These are phyloP conservation scores for Troides helena DNA, from an alignment of 2,888 invertebrate genomes.

Conservation along the genomic window DNA sequence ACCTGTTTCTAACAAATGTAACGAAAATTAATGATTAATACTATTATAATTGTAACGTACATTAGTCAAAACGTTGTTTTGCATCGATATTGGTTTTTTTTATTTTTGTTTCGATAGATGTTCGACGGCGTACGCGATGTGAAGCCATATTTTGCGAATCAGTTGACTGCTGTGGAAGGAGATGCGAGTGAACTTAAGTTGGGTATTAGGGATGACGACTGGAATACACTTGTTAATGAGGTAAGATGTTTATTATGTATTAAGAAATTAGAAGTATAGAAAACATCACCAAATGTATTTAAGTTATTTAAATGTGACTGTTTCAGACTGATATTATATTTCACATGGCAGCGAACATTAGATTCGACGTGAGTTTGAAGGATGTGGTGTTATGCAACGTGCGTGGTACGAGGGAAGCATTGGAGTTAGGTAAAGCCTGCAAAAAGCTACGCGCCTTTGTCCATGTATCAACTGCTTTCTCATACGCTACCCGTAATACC, in stretches of 20 bases:
- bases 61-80: background rate
- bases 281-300: slow-evolving; percentile 36
- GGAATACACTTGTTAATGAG: slow-evolving; percentile 5
- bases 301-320: background rate
- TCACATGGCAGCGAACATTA: slow-evolving; percentile 66
- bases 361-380: slow-evolving; percentile 86
- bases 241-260: background rate
- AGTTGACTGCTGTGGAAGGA: slow-evolving; percentile 9
- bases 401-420: slow-evolving; percentile 13
- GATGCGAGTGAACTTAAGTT: slow-evolving; percentile 14
- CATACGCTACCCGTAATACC: slow-evolving; percentile 62
- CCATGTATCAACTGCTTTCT: slow-evolving; percentile 48
- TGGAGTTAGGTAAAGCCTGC: slow-evolving; percentile 8
- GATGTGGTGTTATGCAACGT: slow-evolving; percentile 1
- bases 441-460: slow-evolving; percentile 29
- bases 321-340: slow-evolving; percentile 48
- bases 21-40: too few relatives aligned
- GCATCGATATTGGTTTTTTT: too few relatives aligned
- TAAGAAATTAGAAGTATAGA: slow-evolving; percentile 5
- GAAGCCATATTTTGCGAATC: background rate
- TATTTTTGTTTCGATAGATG: slow-evolving; percentile 1
- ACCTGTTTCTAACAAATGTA: too few relatives aligned
- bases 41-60: too few relatives aligned
- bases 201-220: slow-evolving; percentile 8
- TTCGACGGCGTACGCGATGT: slow-evolving; percentile 3